Evolutionary conservation across 2,797 vertebrate genomes (phyloP).

Genomic region (Todus mexicanus): DNA sequence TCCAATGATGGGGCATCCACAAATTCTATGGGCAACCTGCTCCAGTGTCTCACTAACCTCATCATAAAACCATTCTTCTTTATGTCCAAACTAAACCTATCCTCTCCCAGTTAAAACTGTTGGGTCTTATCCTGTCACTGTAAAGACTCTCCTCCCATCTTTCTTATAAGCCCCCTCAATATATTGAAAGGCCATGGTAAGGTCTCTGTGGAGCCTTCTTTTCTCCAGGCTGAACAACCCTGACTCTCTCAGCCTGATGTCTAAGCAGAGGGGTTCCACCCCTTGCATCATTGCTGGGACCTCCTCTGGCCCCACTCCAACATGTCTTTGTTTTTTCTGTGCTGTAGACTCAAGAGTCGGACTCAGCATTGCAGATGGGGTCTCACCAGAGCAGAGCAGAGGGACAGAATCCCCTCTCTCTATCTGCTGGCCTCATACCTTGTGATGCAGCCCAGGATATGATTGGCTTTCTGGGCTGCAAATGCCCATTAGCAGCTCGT

Average conservation of each 20-base stretch:
- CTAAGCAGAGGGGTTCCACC: background rate
- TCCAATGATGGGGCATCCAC: background rate
- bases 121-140: background rate
- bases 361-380: accelerated
- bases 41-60: background rate
- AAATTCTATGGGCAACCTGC: background rate
- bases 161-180: background rate
- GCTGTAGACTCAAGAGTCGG: too few relatives aligned
- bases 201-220: background rate
- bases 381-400: background rate
- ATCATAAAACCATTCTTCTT: background rate
- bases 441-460: background rate
- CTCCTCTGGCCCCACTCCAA: background rate
- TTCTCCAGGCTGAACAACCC: background rate
- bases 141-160: background rate
- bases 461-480: background rate
- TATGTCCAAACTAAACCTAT: background rate
- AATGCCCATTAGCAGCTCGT: background rate
- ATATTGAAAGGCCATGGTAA: background rate
- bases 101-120: background rate
- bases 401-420: background rate
- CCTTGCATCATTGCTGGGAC: too few relatives aligned
- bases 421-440: background rate
- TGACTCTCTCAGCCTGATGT: background rate
- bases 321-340: too few relatives aligned